phyloP scores from a whole-genome alignment of 2,797 vertebrate genomes.

The Prionace glauca region DNA sequence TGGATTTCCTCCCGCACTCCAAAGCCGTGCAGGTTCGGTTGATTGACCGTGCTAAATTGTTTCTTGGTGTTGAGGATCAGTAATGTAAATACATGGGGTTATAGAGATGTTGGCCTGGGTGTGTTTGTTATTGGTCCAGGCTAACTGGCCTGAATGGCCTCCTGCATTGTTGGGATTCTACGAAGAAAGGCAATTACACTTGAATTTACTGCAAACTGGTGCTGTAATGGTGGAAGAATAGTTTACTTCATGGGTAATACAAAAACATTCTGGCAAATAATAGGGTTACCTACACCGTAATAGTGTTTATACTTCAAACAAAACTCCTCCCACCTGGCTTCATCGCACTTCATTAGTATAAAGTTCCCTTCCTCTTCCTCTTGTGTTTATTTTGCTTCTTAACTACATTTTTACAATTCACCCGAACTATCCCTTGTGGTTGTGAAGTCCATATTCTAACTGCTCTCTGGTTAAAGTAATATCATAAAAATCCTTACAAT shows the following conservation, averaged over 20 bases:
- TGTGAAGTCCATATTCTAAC: neutral
- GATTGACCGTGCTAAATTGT: no score
- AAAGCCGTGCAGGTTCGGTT: no score
- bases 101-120: no score
- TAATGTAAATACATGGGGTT: no score
- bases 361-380: neutral
- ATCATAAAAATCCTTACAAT: no score
- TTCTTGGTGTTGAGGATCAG: no score
- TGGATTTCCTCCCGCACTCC: no score
- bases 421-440: neutral
- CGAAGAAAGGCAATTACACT: no score
- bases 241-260: neutral
- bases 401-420: neutral
- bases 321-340: neutral
- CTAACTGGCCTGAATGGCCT: no score
- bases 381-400: neutral
- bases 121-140: no score
- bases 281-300: neutral
- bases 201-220: neutral
- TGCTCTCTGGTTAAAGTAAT: neutral
- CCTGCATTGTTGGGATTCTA: no score
- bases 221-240: neutral
- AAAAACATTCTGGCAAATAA: neutral
- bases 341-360: neutral
- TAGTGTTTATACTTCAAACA: neutral